Conservation (phyloP, 2,888 invertebrate genomes). For the Heliconius erato region DNA sequence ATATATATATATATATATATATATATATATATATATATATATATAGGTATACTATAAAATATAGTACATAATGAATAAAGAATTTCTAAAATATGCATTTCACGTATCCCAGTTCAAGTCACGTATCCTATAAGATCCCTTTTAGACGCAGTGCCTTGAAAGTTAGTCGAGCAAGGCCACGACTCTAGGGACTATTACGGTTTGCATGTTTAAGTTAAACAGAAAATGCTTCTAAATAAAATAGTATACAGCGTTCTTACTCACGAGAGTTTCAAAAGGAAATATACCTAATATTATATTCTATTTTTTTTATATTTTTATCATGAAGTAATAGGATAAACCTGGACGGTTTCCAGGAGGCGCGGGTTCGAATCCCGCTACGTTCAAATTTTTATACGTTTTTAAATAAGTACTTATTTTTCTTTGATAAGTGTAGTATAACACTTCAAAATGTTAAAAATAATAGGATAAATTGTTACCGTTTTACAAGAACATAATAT, state of each 20-base stretch:
- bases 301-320: not conserved
- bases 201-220: too few species aligned
- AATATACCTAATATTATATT: not conserved
- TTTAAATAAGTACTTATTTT: too few species aligned
- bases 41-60: too few species aligned
- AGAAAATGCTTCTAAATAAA: conserved; percentile 55
- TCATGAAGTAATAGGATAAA: not conserved
- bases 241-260: not conserved
- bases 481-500: not conserved
- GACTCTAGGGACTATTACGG: conserved; percentile 56
- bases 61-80: not conserved
- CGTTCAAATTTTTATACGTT: too few species aligned
- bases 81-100: conserved; percentile 4
- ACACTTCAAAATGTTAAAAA: too few species aligned
- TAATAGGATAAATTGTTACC: not conserved
- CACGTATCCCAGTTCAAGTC: conserved; percentile 52
- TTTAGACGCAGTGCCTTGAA: conserved; percentile 43
- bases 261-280: not conserved
- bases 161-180: conserved; percentile 62
- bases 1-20: too few species aligned
- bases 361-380: too few species aligned
- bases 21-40: too few species aligned
- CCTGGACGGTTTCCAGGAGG: too few species aligned
- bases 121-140: conserved; percentile 56
- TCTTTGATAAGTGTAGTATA: too few species aligned